Evolutionary conservation across 2,888 invertebrate genomes (phyloP).

Genomic region (Aphidius colemani): DNA sequence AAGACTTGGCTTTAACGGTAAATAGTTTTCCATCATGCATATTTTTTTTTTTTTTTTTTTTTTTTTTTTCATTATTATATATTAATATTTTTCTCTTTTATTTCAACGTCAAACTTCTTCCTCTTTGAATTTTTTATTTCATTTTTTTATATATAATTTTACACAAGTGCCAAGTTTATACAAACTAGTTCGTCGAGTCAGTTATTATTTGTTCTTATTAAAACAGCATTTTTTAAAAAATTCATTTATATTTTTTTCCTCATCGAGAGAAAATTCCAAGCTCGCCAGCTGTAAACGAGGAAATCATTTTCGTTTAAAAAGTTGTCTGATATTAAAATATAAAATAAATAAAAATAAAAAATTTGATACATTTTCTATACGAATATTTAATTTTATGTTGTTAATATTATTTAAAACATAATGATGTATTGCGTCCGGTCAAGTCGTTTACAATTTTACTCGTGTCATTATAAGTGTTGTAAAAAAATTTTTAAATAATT

Average conservation of each 20-base stretch:
- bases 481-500: no score
- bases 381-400: background rate
- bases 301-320: no score
- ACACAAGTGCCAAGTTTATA: slow-evolving; percentile 16
- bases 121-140: background rate
- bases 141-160: background rate
- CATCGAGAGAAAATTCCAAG: no score
- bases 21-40: slow-evolving; percentile 15
- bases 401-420: background rate
- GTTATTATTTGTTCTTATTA: slow-evolving; percentile 30
- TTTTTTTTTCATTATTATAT: no score
- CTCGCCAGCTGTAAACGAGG: no score
- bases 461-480: slow-evolving; percentile 13
- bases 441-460: slow-evolving; percentile 1
- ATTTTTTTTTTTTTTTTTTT: background rate
- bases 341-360: background rate
- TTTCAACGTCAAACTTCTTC: no score
- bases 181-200: slow-evolving; percentile 17
- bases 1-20: slow-evolving; percentile 34
- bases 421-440: background rate
- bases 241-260: no score
- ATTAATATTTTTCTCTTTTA: no score
- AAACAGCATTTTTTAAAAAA: no score
- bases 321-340: no score
- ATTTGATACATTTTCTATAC: background rate